Evolutionary conservation across 2,113 vertebrate genomes (phyloP), one percentile per base, ranked within the genome.

Genomic region (Boleophthalmus pectinirostris): DNA sequence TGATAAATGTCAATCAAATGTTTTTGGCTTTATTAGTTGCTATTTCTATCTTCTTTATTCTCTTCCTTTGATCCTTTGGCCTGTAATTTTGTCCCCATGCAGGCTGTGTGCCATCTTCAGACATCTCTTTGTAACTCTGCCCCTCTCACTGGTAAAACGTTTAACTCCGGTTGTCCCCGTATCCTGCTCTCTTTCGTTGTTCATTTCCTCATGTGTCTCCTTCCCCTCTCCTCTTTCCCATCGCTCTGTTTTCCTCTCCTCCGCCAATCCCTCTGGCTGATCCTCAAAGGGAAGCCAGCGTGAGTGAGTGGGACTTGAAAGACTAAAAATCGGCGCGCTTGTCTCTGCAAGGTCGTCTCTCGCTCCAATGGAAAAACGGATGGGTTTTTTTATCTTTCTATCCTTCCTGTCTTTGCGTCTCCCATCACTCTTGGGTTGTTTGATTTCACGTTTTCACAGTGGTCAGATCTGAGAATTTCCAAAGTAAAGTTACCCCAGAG

Each of bases 281-380:
- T 91, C 91, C 89, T 91, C 88, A 91, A 92, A 92, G 88, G 86
- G 83, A 90, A 79, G 74, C 8, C 69, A 79, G 87, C 68, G 87
- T 69, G 82, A 89, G 85, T 86, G 88, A 90, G 90, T 93, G 88
- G 90, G 92, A 93, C 90, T 91, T 90, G 68, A 92, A 89, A 90
- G 86, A 82, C 79, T 86, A 82, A 81, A 75, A 87, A 91, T 85
- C 84, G 68, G 79, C 58, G 77, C 35, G 81, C 88, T 88, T 84
- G 87, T 86, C 87, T 83, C 83, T 82, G 87, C 85, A 86, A 91
- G 91, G 89, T 91, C 86, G 84, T 87, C 87, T 85, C 82, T 88
- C 75, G 80, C 89, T 89, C 84, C 29, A 78, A 74, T 84, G 76
- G 11, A 47, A 25, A 38, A 71, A 61, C 74, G 68, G 76, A 83